Base-by-base conservation (phyloP, 1,140 invertebrate genomes). In the Carposina sasakii region DNA sequence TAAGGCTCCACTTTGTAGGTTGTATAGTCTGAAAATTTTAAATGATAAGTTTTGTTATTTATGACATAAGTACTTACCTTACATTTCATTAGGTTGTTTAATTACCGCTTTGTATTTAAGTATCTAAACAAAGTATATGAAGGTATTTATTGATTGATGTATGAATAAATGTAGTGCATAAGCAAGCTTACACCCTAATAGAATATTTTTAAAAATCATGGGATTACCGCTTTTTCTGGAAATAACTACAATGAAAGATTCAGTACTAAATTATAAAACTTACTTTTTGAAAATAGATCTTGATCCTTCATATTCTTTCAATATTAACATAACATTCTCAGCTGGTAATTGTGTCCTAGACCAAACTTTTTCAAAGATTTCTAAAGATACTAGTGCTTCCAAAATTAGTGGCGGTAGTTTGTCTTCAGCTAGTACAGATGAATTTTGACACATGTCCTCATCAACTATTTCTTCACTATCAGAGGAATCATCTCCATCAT, bases 1-100 rank as follows among this genome's bases (percentile, higher is more conserved):
- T 28, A 92, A 81, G 19, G 90, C 87, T 67, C 88, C 76, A 13
- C 86, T 87, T 57, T 89, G 87, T 15, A 92, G 48, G 16, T 52
- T 79, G 5, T 78, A 64, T 23, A 87, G 60, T 46, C 85, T 86
- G 60, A 59, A 82, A 83, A 55, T 16, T 37, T 42, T 39, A 34
- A 44, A 33, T n/a, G n/a, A n/a, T n/a, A n/a, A n/a, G n/a, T n/a
- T n/a, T n/a, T n/a, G n/a, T n/a, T n/a, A n/a, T n/a, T n/a, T n/a
- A n/a, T n/a, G n/a, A n/a, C n/a, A n/a, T n/a, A n/a, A n/a, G n/a
- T n/a, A n/a, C n/a, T n/a, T n/a, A n/a, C n/a, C n/a, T n/a, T n/a
- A n/a, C n/a, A n/a, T n/a, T n/a, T n/a, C n/a, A n/a, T n/a, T n/a
- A n/a, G n/a, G n/a, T n/a, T n/a, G n/a, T n/a, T n/a, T n/a, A n/a